phyloP scores from a whole-genome alignment of 2,888 invertebrate species.

The Dasysyrphus tricinctus region DNA sequence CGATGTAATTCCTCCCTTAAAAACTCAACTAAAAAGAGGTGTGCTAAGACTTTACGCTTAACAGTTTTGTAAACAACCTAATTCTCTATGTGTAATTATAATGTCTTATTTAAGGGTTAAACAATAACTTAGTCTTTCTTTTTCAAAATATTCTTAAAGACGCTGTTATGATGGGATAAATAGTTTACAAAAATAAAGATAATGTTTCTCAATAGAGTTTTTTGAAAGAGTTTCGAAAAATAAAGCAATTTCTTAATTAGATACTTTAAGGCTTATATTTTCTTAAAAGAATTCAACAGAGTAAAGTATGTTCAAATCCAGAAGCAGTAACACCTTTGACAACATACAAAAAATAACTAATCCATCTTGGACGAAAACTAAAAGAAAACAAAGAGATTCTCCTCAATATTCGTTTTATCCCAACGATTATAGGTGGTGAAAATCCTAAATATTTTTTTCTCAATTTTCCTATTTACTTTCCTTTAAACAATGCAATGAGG shows the following conservation, averaged over 20 bases:
- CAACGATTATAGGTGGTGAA: not conserved
- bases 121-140: not conserved
- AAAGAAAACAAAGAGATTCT: not conserved
- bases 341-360: constrained; percentile 10
- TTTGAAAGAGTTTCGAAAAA: not conserved
- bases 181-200: not conserved
- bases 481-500: constrained; percentile 51
- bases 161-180: not conserved
- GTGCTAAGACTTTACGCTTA: constrained; percentile 6
- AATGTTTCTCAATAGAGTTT: not conserved
- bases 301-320: not conserved
- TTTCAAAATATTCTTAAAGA: not conserved
- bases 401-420: constrained; percentile 8
- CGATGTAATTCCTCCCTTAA: not conserved
- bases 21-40: constrained; percentile 1
- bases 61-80: constrained; percentile 2
- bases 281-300: not conserved
- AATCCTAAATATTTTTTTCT: constrained; percentile 5
- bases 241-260: not conserved
- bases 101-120: not conserved
- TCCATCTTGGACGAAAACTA: constrained; percentile 9
- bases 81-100: not conserved
- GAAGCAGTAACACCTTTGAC: constrained; percentile 25
- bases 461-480: constrained; percentile 23
- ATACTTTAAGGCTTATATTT: not conserved